Evolutionary conservation across 1,140 invertebrate genomes (phyloP).

Genomic region (Lepidurus couesii): DNA sequence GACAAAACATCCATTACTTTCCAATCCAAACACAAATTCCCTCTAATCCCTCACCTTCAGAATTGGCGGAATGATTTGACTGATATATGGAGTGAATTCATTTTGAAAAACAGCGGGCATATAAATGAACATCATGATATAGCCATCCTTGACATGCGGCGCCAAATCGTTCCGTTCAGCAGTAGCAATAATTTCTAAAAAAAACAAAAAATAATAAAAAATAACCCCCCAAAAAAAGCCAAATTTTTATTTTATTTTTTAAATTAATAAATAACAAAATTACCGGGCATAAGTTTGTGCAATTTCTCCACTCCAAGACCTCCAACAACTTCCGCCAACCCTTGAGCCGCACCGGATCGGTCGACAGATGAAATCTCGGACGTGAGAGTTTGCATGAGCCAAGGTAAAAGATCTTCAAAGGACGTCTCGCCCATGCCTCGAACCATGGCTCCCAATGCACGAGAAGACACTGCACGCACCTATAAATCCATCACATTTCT

Average conservation of each 20-base stretch:
- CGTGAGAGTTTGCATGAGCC: conserved; percentile 97
- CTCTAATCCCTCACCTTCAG: conserved; percentile 59
- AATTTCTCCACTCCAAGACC: conserved; percentile 92
- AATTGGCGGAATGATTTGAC: conserved; percentile 95
- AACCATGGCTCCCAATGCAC: conserved; percentile 95
- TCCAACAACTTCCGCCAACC: conserved; percentile 87
- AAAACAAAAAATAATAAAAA: conserved; percentile 23
- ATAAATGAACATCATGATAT: conserved; percentile 99
- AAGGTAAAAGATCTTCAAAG: conserved; percentile 91
- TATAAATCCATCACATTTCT: conserved; percentile 37
- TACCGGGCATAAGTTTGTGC: conserved; percentile 87
- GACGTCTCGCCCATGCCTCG: conserved; percentile 90
- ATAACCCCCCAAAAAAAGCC: neutral
- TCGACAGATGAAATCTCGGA: conserved; percentile 93
- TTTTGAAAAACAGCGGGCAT: conserved; percentile 93
- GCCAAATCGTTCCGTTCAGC: conserved; percentile 91
- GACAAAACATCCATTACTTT: conserved; percentile 29
- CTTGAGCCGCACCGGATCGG: conserved; percentile 95
- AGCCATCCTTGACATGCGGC: conserved; percentile 97
- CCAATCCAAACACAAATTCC: neutral
- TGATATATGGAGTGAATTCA: conserved; percentile 94
- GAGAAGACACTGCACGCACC: conserved; percentile 82
- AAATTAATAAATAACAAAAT: conserved; percentile 26
- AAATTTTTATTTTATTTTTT: neutral
- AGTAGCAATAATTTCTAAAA: conserved; percentile 84